These are phyloP conservation scores for Ceraclea dissimilis DNA, from an alignment of 2,888 invertebrate species.

Conservation along the genomic window DNA sequence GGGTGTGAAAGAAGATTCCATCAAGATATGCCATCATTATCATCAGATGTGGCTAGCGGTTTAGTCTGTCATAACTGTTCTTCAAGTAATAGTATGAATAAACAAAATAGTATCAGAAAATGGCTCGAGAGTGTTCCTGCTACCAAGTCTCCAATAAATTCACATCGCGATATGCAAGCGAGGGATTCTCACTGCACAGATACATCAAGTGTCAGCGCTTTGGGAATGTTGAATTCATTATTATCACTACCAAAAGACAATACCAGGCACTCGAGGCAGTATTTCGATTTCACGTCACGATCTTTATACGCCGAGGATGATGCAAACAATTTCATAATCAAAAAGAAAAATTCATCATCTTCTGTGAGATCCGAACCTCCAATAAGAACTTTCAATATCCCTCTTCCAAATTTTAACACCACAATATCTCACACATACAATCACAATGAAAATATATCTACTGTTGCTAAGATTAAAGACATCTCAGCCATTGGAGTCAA, in stretches of 20 bases:
- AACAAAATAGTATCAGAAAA: constrained; percentile 65
- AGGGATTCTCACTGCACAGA: constrained; percentile 31
- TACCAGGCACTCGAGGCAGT: constrained; percentile 32
- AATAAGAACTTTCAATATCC: constrained; percentile 39
- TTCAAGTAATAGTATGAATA: constrained; percentile 52
- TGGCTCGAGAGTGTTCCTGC: constrained; percentile 67
- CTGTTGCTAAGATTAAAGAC: constrained; percentile 35
- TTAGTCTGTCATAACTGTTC: constrained; percentile 48
- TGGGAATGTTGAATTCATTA: constrained; percentile 36
- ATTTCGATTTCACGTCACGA: constrained; percentile 36
- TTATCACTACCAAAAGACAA: constrained; percentile 34
- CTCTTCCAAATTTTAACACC: constrained; percentile 38
- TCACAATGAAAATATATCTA: constrained; percentile 32
- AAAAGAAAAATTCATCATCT: constrained; percentile 35
- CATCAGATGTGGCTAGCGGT: constrained; percentile 40
- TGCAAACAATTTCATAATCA: constrained; percentile 32
- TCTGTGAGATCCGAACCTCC: constrained; percentile 45
- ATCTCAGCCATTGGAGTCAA: constrained; percentile 34
- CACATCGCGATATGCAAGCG: background rate
- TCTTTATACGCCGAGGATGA: constrained; percentile 26
- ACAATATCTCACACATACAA: constrained; percentile 28
- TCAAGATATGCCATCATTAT: constrained; percentile 31
- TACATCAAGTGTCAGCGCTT: constrained; percentile 28
- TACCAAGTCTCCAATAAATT: constrained; percentile 16
- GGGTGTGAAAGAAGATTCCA: constrained; percentile 43